Evolutionary conservation across 2,113 vertebrate genomes (phyloP).

Genomic region (Pionites leucogaster): DNA sequence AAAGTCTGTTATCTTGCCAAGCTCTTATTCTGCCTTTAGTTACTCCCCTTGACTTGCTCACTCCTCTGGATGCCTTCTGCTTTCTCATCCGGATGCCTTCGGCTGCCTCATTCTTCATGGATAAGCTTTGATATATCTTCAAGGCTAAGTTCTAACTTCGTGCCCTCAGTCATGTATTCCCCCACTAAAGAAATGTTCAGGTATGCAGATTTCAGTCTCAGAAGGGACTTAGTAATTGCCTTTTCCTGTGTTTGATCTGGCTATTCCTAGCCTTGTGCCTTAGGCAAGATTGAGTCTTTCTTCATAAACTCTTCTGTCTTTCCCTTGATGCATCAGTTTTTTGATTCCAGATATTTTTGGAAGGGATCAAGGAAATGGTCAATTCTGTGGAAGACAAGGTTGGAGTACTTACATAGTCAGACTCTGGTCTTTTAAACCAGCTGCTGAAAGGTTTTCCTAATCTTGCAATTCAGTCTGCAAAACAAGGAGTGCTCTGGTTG

Average conservation of each 20-base stretch:
- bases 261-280: neutral
- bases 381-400: neutral
- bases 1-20: no score
- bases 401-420: neutral
- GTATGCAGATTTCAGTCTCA: neutral
- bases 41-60: no score
- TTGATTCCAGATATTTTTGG: neutral
- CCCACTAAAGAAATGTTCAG: neutral
- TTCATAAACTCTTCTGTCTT: neutral
- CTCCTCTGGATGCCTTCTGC: no score
- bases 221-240: neutral
- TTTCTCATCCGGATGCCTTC: no score
- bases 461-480: neutral
- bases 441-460: neutral
- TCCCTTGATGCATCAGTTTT: neutral
- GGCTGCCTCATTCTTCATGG: no score
- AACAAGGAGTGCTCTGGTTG: neutral
- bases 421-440: neutral
- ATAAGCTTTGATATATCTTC: no score
- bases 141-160: no score
- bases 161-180: no score
- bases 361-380: neutral
- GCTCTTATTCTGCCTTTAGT: no score
- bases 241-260: neutral
- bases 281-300: neutral